A percentile compares a stretch with the other conserved stretches of the same genome.
Evolutionary conservation across 2,888 invertebrate species (phyloP).

Genomic region (Willowsia nigromaculata): DNA sequence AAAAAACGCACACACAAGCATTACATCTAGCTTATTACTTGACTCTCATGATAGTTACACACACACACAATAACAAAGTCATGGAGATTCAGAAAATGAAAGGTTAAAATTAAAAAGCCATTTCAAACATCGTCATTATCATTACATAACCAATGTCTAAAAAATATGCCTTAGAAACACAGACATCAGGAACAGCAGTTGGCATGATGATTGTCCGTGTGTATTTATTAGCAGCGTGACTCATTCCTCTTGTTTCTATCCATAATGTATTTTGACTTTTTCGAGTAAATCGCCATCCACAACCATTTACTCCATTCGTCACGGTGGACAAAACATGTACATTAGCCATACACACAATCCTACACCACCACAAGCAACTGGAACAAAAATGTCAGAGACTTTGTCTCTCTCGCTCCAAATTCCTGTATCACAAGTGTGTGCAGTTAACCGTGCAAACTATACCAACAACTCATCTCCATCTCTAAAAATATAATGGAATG

Average conservation of each 20-base stretch:
- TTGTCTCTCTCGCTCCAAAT: neutral
- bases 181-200: neutral
- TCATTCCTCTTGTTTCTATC: neutral
- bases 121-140: neutral
- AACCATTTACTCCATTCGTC: slow-evolving; percentile 53
- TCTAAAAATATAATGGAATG: slow-evolving; percentile 11
- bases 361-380: neutral
- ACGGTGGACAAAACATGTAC: slow-evolving; percentile 53
- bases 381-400: neutral
- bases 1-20: neutral
- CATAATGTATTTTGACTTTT: slow-evolving; percentile 45
- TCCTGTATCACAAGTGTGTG: neutral
- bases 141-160: neutral
- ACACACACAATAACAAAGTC: too few species aligned
- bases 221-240: neutral
- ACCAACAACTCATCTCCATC: neutral
- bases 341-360: neutral
- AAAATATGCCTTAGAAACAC: neutral
- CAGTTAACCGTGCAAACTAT: slow-evolving; percentile 8
- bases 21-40: too few species aligned
- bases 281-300: neutral
- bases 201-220: neutral
- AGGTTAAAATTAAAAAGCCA: slow-evolving; percentile 53
- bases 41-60: too few species aligned
- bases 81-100: neutral